Evolutionary conservation across 2,113 vertebrate species (phyloP), one percentile per base, ranked within the genome.

Genomic region (Urocynchramus pylzowi): DNA sequence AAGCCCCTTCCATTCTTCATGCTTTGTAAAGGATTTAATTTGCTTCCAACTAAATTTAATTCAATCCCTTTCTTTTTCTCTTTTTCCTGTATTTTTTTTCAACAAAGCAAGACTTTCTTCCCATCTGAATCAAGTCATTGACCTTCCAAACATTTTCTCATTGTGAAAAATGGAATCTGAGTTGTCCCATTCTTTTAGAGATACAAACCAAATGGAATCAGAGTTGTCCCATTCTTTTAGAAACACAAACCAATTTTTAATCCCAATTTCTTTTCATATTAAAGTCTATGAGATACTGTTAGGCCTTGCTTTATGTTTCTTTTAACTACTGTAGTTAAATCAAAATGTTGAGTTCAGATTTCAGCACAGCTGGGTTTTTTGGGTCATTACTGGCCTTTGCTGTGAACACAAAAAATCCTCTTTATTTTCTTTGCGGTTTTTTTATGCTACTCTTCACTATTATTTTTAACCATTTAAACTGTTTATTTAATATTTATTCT

Each of bases 401-500:
- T 91, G 65, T 95, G 88, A 94, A 88, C 71, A 86, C 75, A 80
- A 88, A 93, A 60, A 92, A 73, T 75, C 57, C 22, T 88, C 61
- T 94, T 84, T 22, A 22, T 85, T 96, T 90, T 45, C 39, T 89
- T 96, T 74, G 42, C 47, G 68, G 84, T 92, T 76, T 90, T 94
- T 77, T 94, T 37, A 84, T 77, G 74, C 80, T 81, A 15, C 81
- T 84, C 76, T 54, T 2, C 60, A 37, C 41, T 75, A 76, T 97
- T 87, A 54, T 82, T 97, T 96, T 65, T 81, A 96, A 54, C 28
- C 60, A 68, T 93, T 71, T 30, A n/a, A 82, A 84, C 35, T 39
- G 56, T 97, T 97, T 92, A 90, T 94, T 97, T 95, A 92, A 84
- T 96, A 93, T 87, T 82, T 79, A 97, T 97, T 96, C 87, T 88